Conservation (phyloP, 2,113 vertebrate species). For the Syngnathus floridae region DNA sequence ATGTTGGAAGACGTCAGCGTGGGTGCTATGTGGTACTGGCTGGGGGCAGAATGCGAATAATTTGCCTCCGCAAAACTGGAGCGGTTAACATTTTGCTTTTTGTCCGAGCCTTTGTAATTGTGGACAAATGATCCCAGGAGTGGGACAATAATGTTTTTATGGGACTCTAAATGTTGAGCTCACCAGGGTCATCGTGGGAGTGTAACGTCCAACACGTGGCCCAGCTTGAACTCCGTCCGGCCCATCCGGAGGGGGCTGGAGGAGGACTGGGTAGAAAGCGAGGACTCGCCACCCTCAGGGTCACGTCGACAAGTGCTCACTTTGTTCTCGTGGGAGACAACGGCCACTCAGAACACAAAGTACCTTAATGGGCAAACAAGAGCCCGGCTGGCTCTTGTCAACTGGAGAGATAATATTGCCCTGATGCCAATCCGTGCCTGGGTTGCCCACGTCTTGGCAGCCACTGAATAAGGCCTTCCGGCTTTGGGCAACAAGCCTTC, state of each 20-base stretch:
- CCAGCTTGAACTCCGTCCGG: slow-evolving; percentile 78
- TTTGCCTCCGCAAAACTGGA: slow-evolving; percentile 60
- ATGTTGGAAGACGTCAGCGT: slow-evolving; percentile 55
- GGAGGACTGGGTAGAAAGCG: slow-evolving; percentile 61
- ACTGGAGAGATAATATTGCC: slow-evolving; percentile 82
- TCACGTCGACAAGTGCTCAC: slow-evolving; percentile 75
- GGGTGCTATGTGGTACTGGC: slow-evolving; percentile 47
- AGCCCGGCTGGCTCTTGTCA: slow-evolving; percentile 69
- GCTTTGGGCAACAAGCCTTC: slow-evolving; percentile 67
- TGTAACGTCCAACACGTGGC: slow-evolving; percentile 82
- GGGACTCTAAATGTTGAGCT: slow-evolving; percentile 82
- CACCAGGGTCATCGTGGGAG: slow-evolving; percentile 81
- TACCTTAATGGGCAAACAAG: slow-evolving; percentile 67
- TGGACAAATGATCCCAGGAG: slow-evolving; percentile 80
- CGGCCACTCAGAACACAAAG: slow-evolving; percentile 72
- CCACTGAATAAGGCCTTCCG: slow-evolving; percentile 61
- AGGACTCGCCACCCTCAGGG: slow-evolving; percentile 51
- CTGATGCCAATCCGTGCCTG: slow-evolving; percentile 72
- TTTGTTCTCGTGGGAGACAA: slow-evolving; percentile 76
- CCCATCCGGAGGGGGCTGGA: slow-evolving; percentile 56
- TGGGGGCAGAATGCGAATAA: slow-evolving; percentile 74
- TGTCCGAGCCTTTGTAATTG: slow-evolving; percentile 70
- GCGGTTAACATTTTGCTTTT: slow-evolving; percentile 78
- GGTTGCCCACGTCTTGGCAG: slow-evolving; percentile 72
- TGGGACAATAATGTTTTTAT: slow-evolving; percentile 93